Evolutionary conservation across 2,888 invertebrate genomes (phyloP).

Genomic region (Anodontia alba): DNA sequence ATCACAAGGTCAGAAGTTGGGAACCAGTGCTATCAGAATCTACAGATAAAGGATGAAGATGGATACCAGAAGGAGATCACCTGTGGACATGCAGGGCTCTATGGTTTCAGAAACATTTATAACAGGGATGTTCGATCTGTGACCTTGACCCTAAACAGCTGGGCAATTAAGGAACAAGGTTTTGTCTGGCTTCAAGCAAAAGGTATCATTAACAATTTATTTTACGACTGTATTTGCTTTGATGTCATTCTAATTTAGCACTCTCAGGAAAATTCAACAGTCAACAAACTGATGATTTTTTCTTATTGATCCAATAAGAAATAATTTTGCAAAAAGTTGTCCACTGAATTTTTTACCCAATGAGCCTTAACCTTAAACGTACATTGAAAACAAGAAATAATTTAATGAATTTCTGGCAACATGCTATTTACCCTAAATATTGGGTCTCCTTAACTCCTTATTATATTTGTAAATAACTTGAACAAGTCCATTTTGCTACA

Average conservation of each 20-base stretch:
- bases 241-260: too few species aligned
- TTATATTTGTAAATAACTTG: too few species aligned
- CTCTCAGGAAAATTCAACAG: too few species aligned
- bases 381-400: too few species aligned
- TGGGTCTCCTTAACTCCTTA: too few species aligned
- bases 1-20: slow-evolving; percentile 58
- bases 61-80: slow-evolving; percentile 67
- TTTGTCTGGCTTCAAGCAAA: slow-evolving; percentile 77
- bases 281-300: too few species aligned
- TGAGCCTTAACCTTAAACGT: too few species aligned
- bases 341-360: too few species aligned
- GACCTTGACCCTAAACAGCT: slow-evolving; percentile 71
- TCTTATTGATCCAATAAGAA: background rate
- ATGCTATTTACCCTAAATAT: too few species aligned
- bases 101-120: slow-evolving; percentile 75
- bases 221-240: background rate
- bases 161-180: slow-evolving; percentile 66
- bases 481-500: too few species aligned
- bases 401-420: too few species aligned
- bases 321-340: too few species aligned
- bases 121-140: slow-evolving; percentile 72
- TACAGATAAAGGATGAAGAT: slow-evolving; percentile 69
- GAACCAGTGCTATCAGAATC: slow-evolving; percentile 65
- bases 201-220: slow-evolving; percentile 56
- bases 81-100: slow-evolving; percentile 75